Percentiles rank a stretch among this genome's conserved stretches.
Evolutionary conservation across 2,888 invertebrate genomes (phyloP).

Genomic region (Xanthia icteritia): DNA sequence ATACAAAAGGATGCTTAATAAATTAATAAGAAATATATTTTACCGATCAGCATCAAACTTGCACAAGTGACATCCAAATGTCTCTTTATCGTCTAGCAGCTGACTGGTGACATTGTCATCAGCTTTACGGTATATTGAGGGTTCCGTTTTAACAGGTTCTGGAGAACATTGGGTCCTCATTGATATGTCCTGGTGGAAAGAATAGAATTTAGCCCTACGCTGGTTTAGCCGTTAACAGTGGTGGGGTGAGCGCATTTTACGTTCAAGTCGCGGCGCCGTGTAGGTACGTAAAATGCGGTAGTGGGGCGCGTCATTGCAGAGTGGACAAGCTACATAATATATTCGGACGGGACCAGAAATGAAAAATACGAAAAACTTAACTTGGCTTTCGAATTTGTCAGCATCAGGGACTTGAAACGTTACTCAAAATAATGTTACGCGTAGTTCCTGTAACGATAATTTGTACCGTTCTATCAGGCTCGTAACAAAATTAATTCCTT

Average conservation of each 20-base stretch:
- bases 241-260: too few relatives aligned
- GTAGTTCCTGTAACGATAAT: too few relatives aligned
- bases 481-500: too few relatives aligned
- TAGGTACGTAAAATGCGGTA: too few relatives aligned
- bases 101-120: conserved; percentile 57
- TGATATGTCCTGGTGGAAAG: conserved; percentile 70
- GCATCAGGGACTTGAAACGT: too few relatives aligned
- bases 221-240: too few relatives aligned
- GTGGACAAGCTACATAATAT: too few relatives aligned
- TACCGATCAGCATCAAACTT: conserved; percentile 84
- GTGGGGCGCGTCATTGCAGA: too few relatives aligned
- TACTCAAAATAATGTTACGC: too few relatives aligned
- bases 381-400: neutral
- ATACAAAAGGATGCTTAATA: neutral
- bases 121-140: conserved; percentile 60
- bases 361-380: neutral
- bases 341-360: neutral
- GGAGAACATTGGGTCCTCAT: conserved; percentile 78
- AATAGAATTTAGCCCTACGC: neutral
- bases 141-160: conserved; percentile 72
- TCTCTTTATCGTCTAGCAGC: conserved; percentile 72
- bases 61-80: conserved; percentile 82
- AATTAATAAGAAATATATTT: neutral
- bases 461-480: too few relatives aligned
- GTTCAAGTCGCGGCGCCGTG: too few relatives aligned